Base-by-base conservation (phyloP, 2,797 vertebrate species). In the Anas bernieri region DNA sequence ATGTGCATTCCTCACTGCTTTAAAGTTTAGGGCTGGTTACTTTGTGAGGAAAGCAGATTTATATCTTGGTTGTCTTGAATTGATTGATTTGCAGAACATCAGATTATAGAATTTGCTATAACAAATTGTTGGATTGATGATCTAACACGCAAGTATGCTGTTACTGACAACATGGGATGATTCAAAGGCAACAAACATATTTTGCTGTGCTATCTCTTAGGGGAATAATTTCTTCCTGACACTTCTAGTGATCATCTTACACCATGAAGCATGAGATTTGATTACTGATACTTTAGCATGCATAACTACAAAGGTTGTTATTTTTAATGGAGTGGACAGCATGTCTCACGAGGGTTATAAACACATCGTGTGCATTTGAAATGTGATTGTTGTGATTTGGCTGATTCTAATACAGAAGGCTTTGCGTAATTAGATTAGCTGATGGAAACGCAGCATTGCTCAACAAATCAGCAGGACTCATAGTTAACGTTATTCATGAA, bases 201-300 rank as follows among this genome's bases (percentile, higher is more conserved):
- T 87, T 83, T 88, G 48, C 83, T 88, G 30, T 83, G 91, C 86
- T 37, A 45, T 75, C 25, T 90, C 83, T 75, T 84, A 69, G 50
- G 86, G 66, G 74, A 89, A 85, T 96, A 90, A 95, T 92, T 97
- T 83, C 88, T 92, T 93, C 88, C 70, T 94, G 95, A 94, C 94
- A 78, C 64, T 94, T 87, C 56, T 35, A 75, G 94, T 72, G 88
- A 94, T 95, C 86, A 72, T 85, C 76, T 94, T 95, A 95, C 69
- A 89, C 86, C 81, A 58, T n/a, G 81, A 93, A 96, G 92, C 96
- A 89, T 87, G 83, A 94, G 88, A 94, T 94, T 96, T 96, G 92
- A 95, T 96, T 94, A 91, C 91, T 6, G 28, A 80, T 85, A 85
- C 76, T 94, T 93, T 85, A 90, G 81, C 58, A 94, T 87, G 78